These are phyloP conservation scores for Choloepus hoffmanni DNA, from an alignment of 2,113 vertebrate species.

Conservation along the genomic window DNA sequence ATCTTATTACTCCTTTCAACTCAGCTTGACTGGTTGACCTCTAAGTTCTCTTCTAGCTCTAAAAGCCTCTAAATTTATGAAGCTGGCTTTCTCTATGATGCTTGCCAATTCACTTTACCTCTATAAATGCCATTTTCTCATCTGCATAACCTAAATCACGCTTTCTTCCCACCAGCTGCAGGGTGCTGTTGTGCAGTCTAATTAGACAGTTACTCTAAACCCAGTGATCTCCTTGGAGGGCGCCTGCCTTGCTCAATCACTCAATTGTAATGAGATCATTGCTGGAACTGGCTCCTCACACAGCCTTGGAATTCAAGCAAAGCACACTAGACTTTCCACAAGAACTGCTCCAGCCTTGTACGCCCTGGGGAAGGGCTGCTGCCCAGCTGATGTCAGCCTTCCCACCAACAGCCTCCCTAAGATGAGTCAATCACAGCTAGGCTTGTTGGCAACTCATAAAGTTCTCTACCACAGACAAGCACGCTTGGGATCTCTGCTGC, in stretches of 20 bases:
- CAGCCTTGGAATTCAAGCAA: constrained; percentile 18
- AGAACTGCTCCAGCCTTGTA: background rate
- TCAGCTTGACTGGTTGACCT: background rate
- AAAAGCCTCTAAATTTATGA: background rate
- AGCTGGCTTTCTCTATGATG: background rate
- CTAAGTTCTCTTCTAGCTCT: background rate
- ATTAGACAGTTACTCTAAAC: background rate
- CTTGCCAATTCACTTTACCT: background rate
- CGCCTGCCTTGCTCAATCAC: background rate
- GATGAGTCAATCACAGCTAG: background rate
- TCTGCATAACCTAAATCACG: constrained; percentile 12
- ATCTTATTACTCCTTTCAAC: background rate
- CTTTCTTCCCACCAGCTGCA: background rate
- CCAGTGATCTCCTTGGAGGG: background rate
- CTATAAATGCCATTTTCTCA: background rate
- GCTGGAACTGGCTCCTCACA: background rate
- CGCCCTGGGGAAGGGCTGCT: background rate
- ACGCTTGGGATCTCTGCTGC: background rate
- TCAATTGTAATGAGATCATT: constrained; percentile 52
- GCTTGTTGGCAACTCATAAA: background rate
- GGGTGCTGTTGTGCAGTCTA: background rate
- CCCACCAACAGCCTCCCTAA: background rate
- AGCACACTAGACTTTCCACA: background rate
- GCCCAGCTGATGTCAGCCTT: background rate
- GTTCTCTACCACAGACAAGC: background rate